A percentile compares a stretch with the other conserved stretches of the same genome.
These are phyloP conservation scores for Chroicocephalus ridibundus DNA, from an alignment of 2,113 vertebrate species.

Conservation along the genomic window DNA sequence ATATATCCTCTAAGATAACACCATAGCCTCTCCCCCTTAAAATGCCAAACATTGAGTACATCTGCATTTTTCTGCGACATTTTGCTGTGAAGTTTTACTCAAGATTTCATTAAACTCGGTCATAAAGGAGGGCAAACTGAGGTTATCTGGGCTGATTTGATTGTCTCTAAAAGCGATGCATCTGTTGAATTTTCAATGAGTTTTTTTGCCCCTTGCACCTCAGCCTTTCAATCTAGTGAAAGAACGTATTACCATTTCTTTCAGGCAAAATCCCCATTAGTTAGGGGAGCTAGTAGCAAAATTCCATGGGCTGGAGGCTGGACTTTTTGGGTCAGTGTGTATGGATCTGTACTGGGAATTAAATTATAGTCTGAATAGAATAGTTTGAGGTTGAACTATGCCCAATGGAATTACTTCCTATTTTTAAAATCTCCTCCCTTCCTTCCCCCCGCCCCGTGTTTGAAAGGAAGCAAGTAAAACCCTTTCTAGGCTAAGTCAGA, in stretches of 20 bases:
- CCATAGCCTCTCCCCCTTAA: neutral
- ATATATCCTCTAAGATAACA: neutral
- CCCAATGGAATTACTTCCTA: neutral
- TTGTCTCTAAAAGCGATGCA: neutral
- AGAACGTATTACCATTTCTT: neutral
- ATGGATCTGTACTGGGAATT: neutral
- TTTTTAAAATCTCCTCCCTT: neutral
- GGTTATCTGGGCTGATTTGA: neutral
- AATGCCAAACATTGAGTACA: neutral
- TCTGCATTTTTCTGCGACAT: neutral
- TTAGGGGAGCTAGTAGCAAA: neutral
- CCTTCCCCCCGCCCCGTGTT: fast-evolving
- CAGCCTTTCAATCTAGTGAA: neutral
- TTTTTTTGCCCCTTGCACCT: neutral
- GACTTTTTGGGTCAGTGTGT: neutral
- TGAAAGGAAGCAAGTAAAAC: neutral
- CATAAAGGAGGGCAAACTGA: neutral
- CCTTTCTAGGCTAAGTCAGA: constrained; percentile 19
- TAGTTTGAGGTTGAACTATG: neutral
- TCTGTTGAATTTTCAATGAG: constrained; percentile 20
- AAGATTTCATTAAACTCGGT: neutral
- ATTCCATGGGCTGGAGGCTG: neutral
- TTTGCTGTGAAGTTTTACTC: neutral
- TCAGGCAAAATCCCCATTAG: neutral
- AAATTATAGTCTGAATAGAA: neutral